Evolutionary conservation across 2,797 vertebrate genomes (phyloP), one percentile per base, ranked within the genome.

Genomic region (Gymnoscopelus microlampas): DNA sequence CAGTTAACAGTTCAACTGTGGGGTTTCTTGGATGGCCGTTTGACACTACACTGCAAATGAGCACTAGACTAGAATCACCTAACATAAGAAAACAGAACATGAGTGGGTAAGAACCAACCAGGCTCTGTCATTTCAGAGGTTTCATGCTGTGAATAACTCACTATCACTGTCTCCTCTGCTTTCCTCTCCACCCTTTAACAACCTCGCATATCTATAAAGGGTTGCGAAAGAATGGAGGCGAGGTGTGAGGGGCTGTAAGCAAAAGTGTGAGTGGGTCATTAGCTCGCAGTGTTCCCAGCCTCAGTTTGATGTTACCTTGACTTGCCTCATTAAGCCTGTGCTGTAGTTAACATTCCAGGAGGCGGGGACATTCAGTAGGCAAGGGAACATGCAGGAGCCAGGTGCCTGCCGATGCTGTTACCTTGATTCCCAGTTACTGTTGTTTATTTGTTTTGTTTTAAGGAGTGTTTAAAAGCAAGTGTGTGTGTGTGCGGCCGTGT

Each of bases 341-440:
- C 5, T 61, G 11, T 76, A 12, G 62, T 71, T 74, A 63, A 63
- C 62, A 15, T 77, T 68, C 15, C 65, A 64, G 32, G 50, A 69
- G 3, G 53, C 53, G 3, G n/a, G n/a, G n/a, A 44, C 60, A 15
- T 5, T 49, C 35, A 13, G 55, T 57, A 12, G n/a, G 68, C 63
- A 29, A 55, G 68, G 26, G 26, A 19, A 5, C 61, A 59, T 51
- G 72, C 47, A 79, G 56, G 44, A 57, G 66, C 71, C 66, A 39
- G 49, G 71, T 70, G 60, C 47, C 8, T 4, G 3, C 51, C 69
- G 29, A 49, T 62, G 60, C 32, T 24, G 62, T 19, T 8, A 8
- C 7, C 6, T 60, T 63, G 53, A 58, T 4, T 62, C 1, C 48
- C 10, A 44, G 49, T 50, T 63, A 49, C 26, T 24, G n/a, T 61